These are phyloP conservation scores for Heliocidaris erythrogramma DNA, from an alignment of 35 echinoderm and acorn worm species.

Conservation along the genomic window DNA sequence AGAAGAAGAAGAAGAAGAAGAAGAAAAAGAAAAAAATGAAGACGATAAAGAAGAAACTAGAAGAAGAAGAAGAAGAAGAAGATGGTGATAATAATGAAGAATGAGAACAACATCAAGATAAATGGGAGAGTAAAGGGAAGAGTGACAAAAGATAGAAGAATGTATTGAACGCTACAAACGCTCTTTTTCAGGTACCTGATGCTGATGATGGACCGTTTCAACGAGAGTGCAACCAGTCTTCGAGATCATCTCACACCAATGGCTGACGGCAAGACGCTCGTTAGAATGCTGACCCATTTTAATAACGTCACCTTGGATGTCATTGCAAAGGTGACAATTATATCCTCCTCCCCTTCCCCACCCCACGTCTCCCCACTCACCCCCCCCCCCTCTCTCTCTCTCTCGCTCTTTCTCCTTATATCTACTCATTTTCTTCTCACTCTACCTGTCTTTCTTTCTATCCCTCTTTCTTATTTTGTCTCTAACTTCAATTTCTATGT, in stretches of 20 bases:
- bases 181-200: constrained; percentile 44
- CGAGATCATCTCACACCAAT: not conserved
- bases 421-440: too few relatives aligned
- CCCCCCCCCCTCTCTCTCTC: not conserved
- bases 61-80: too few relatives aligned
- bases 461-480: too few relatives aligned
- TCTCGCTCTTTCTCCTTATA: not conserved
- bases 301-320: constrained; percentile 53
- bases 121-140: not conserved
- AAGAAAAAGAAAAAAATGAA: too few relatives aligned
- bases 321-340: constrained; percentile 43
- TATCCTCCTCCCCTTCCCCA: not conserved
- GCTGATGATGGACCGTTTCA: constrained; percentile 46
- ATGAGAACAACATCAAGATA: not conserved
- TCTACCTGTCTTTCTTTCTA: too few relatives aligned
- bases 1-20: too few relatives aligned
- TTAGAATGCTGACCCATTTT: constrained; percentile 51
- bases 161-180: not conserved
- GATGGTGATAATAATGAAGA: too few relatives aligned
- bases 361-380: too few relatives aligned
- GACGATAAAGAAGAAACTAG: too few relatives aligned
- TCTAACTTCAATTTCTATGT: too few relatives aligned
- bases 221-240: constrained; percentile 50
- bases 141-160: not conserved
- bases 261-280: constrained; percentile 49